Percentiles rank a stretch among this genome's conserved stretches.
Conservation (phyloP, 2,797 vertebrate species). For the Megalops cyprinoides region DNA sequence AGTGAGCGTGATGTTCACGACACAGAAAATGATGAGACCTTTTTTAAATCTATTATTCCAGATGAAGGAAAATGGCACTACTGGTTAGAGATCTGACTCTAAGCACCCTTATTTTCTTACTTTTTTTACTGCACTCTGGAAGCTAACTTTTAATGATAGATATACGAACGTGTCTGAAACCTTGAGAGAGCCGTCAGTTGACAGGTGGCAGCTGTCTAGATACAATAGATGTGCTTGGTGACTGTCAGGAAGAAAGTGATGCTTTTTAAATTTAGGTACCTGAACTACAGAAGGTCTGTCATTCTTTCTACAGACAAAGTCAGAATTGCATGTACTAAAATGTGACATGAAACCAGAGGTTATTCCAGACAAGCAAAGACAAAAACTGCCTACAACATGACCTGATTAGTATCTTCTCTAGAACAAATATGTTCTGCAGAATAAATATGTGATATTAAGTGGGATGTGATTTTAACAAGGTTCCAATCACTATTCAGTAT, state of each 20-base stretch:
- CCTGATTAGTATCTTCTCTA: too few species aligned
- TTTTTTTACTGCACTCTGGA: neutral
- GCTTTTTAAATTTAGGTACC: slow-evolving; percentile 24
- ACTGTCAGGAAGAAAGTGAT: neutral
- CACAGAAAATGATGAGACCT: too few species aligned
- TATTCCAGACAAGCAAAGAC: neutral
- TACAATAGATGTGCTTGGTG: neutral
- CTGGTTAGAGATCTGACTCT: neutral
- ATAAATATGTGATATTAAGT: too few species aligned
- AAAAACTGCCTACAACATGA: too few species aligned
- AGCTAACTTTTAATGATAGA: slow-evolving; percentile 33
- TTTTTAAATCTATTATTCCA: too few species aligned
- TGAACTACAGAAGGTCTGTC: slow-evolving; percentile 26
- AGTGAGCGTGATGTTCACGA: too few species aligned
- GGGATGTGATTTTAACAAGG: too few species aligned
- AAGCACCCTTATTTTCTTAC: neutral
- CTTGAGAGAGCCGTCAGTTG: slow-evolving; percentile 14
- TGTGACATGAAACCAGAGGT: slow-evolving; percentile 1
- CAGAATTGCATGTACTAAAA: neutral
- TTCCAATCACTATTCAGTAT: too few species aligned
- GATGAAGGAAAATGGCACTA: too few species aligned
- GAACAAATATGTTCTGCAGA: too few species aligned
- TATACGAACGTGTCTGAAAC: slow-evolving; percentile 16
- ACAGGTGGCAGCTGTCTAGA: slow-evolving; percentile 21
- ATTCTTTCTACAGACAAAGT: neutral